phyloP scores from a whole-genome alignment of 1,140 invertebrate genomes.

The Drosophila grimshawi region DNA sequence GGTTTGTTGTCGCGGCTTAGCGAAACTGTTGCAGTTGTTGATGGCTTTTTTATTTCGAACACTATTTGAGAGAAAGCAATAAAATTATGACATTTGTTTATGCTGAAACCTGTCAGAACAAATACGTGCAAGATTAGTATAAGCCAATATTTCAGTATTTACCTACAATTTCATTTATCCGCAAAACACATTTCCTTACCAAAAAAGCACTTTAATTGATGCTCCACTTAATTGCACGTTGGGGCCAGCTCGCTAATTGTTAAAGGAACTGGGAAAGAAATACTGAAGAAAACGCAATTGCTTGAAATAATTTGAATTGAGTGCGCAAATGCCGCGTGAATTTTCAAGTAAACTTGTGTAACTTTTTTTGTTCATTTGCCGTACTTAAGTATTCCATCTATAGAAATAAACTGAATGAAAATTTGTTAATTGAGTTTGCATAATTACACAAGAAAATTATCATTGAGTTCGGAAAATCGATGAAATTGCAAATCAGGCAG shows the following conservation, averaged over 20 bases:
- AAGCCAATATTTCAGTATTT: constrained; percentile 49
- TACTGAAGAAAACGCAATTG: constrained; percentile 58
- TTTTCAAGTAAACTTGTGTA: constrained; percentile 48
- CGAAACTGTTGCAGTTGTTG: constrained; percentile 65
- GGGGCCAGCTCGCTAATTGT: constrained; percentile 21
- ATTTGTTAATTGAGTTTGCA: constrained; percentile 77
- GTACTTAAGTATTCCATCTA: constrained; percentile 30
- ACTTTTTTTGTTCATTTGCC: constrained; percentile 46
- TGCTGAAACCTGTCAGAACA: constrained; percentile 8
- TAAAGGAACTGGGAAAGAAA: constrained; percentile 34
- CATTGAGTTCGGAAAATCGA: constrained; percentile 34
- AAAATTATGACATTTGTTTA: constrained; percentile 68
- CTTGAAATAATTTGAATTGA: constrained; percentile 80
- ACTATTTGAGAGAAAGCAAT: constrained; percentile 11
- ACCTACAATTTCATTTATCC: constrained; percentile 6
- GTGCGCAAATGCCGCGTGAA: constrained; percentile 59
- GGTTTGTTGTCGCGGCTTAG: constrained; percentile 64
- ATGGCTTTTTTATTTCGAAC: constrained; percentile 66
- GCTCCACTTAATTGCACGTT: constrained; percentile 52
- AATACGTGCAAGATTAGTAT: constrained; percentile 30
- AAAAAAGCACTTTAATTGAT: constrained; percentile 61
- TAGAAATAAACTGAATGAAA: constrained; percentile 47
- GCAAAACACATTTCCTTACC: constrained; percentile 13
- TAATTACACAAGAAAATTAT: constrained; percentile 73
- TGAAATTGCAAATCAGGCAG: background rate